Percentiles rank a stretch among this genome's conserved stretches.
These are phyloP conservation scores for Plectrocnemia conspersa DNA, from an alignment of 1,140 invertebrate genomes.

Conservation along the genomic window DNA sequence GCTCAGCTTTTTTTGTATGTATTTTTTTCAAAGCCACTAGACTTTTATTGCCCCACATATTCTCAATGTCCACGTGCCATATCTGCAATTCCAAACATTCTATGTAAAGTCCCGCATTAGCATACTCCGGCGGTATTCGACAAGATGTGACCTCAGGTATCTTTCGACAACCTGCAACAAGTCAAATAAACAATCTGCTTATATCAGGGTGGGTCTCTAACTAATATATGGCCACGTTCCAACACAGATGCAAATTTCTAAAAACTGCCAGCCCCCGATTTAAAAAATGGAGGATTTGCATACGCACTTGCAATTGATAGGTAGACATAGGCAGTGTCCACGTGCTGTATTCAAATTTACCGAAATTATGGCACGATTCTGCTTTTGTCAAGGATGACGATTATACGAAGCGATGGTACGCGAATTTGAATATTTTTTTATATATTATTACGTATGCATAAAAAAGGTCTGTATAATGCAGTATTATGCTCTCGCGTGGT, in stretches of 20 bases:
- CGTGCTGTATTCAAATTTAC: neutral
- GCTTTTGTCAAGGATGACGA: too few relatives aligned
- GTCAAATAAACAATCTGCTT: slow-evolving; percentile 6
- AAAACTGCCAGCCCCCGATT: neutral
- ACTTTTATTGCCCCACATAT: too few relatives aligned
- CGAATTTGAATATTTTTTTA: too few relatives aligned
- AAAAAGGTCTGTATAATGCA: too few relatives aligned
- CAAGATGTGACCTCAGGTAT: neutral
- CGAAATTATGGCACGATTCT: too few relatives aligned
- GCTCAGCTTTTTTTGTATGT: too few relatives aligned
- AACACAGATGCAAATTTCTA: slow-evolving; percentile 18
- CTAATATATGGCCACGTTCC: slow-evolving; percentile 25
- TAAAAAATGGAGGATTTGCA: slow-evolving; percentile 2
- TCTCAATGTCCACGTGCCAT: slow-evolving; percentile 1
- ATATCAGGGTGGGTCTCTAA: slow-evolving; percentile 3
- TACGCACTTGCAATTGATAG: slow-evolving; percentile 5
- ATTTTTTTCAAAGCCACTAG: too few relatives aligned
- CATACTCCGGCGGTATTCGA: neutral
- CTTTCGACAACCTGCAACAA: neutral
- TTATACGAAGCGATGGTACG: too few relatives aligned
- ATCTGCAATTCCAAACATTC: neutral
- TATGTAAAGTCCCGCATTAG: neutral
- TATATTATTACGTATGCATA: too few relatives aligned
- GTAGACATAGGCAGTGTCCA: neutral
- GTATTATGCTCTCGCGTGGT: too few relatives aligned